Percentiles rank a stretch among this genome's conserved stretches.
These are phyloP conservation scores for Strigops habroptila DNA, from an alignment of 2,113 vertebrate genomes.

Conservation along the genomic window DNA sequence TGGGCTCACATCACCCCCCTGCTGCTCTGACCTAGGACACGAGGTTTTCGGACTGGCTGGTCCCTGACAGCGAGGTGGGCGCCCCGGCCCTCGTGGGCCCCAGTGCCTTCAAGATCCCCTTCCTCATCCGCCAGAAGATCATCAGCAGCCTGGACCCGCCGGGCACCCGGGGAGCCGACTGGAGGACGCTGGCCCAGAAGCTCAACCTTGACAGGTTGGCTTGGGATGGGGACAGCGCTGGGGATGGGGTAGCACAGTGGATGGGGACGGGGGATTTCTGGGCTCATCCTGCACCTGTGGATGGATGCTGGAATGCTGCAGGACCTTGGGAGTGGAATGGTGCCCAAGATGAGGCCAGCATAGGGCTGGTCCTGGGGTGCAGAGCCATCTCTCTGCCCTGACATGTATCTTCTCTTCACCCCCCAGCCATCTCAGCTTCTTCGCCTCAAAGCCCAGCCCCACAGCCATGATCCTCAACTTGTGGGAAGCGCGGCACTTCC, in stretches of 20 bases:
- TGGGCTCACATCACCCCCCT: background rate
- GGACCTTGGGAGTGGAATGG: background rate
- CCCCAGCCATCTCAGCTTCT: slow-evolving; percentile 94
- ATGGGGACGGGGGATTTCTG: background rate
- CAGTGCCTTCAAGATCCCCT: slow-evolving; percentile 99
- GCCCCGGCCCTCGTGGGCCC: slow-evolving; percentile 93
- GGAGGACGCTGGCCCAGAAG: slow-evolving; percentile 96
- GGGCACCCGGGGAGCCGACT: slow-evolving; percentile 89
- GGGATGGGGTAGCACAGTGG: background rate
- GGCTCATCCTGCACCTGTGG: background rate
- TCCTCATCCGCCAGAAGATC: slow-evolving; percentile 99
- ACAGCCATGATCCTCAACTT: slow-evolving; percentile 98
- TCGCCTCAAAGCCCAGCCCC: slow-evolving; percentile 94
- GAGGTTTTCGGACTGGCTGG: slow-evolving; percentile 76
- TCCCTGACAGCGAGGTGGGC: slow-evolving; percentile 86
- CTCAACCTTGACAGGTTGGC: slow-evolving; percentile 96
- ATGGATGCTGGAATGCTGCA: background rate
- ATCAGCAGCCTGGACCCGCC: slow-evolving; percentile 95
- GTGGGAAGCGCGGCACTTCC: slow-evolving; percentile 96
- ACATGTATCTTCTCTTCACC: background rate
- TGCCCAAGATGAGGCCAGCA: background rate
- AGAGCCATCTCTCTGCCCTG: background rate
- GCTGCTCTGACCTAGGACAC: slow-evolving; percentile 77
- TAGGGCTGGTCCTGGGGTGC: rapidly evolving
- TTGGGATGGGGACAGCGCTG: background rate